phyloP scores from a whole-genome alignment of 2,888 invertebrate genomes.

The Hirtodrosophila alboralis region DNA sequence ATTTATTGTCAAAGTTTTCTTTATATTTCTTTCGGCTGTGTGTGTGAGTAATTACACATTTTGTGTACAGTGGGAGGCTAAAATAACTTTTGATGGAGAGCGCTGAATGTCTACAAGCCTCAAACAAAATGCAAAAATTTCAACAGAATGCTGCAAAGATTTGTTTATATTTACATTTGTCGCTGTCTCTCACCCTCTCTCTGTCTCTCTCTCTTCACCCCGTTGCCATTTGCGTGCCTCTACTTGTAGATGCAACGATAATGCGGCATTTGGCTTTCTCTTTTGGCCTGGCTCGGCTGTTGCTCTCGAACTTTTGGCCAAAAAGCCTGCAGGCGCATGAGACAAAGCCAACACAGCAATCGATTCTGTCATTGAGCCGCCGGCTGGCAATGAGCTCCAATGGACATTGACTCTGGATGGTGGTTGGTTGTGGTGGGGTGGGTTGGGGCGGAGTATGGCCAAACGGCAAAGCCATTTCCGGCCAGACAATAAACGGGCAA shows the following conservation, averaged over 20 bases:
- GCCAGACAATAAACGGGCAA: conserved; percentile 73
- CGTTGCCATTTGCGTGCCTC: not conserved
- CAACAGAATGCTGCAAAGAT: conserved; percentile 27
- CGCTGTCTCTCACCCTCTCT: not conserved
- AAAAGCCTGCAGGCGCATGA: conserved; percentile 29
- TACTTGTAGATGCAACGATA: conserved; percentile 52
- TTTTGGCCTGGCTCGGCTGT: conserved; percentile 22
- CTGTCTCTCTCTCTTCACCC: not conserved
- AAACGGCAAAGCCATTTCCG: conserved; percentile 74
- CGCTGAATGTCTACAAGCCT: conserved; percentile 9
- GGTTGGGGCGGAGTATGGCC: conserved; percentile 21
- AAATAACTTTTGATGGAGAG: conserved; percentile 35
- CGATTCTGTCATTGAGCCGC: conserved; percentile 56
- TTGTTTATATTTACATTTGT: conserved; percentile 27
- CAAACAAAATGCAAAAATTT: conserved; percentile 35
- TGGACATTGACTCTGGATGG: conserved; percentile 23
- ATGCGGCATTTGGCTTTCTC: conserved; percentile 34
- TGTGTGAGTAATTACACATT: conserved; percentile 48
- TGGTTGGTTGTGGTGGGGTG: not conserved
- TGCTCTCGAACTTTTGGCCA: conserved; percentile 32
- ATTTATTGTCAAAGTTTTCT: conserved; percentile 54
- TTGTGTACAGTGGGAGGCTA: conserved; percentile 7
- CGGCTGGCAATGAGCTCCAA: conserved; percentile 53
- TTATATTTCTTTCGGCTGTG: conserved; percentile 14
- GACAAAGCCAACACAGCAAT: conserved; percentile 57